Base-by-base conservation (phyloP, 2,888 invertebrate genomes). In the Cremastinae sp. region DNA sequence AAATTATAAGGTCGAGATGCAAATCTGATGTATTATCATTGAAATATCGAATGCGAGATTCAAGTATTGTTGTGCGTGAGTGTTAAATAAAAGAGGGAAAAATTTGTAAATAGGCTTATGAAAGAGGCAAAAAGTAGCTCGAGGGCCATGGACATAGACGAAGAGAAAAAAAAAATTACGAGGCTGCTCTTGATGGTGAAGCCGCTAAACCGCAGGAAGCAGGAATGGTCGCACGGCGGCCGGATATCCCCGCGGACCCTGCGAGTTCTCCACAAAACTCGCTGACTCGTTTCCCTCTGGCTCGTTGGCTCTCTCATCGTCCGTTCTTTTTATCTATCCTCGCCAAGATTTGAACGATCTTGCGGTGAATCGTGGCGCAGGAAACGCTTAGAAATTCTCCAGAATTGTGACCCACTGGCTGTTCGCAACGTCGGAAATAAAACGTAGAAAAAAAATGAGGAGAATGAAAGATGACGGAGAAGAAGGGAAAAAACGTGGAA, bases 141-240 rank as follows among this genome's bases (percentile, higher is more conserved):
- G n/a, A n/a, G n/a, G n/a, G n/a, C n/a, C n/a, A n/a, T n/a, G n/a
- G n/a, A n/a, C n/a, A n/a, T n/a, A n/a, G n/a, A n/a, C 28, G 56
- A 41, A 49, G 38, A 49, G 16, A n/a, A 16, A 34, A 18, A 41
- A 18, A 36, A 43, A 36, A 41, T 12, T n/a, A 18, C 36, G 8
- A 28, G 51, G 62, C 51, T 51, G 45, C n/a, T n/a, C n/a, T n/a
- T n/a, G n/a, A 72, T 43, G 81, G 75, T 80, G 83, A 81, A 84
- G 84, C 82, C 82, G 78, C 80, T 81, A 81, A 81, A 85, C 84
- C 86, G 81, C 84, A 84, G 81, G 79, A 83, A 81, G 28, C 66
- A 71, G 79, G 75, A 83, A 80, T 77, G 80, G 76, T 74, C 77
- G 65, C 49, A 78, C 49, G 47, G 53, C 16, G 70, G 76, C 77